Evolutionary conservation across 2,797 vertebrate species (phyloP).

Genomic region (Macropus fuliginosus): DNA sequence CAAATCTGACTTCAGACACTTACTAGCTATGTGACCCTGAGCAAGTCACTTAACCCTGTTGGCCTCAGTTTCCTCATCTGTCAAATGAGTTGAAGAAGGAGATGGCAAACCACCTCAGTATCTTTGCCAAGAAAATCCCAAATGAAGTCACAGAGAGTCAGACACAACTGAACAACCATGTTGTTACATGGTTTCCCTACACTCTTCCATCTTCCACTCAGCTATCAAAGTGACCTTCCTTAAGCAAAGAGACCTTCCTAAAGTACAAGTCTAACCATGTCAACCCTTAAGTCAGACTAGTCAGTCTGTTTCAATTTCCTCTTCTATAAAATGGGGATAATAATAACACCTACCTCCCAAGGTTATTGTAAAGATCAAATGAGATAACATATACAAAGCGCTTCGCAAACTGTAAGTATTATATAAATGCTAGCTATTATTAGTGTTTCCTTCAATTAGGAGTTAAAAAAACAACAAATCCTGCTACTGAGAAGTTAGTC

Average conservation of each 20-base stretch:
- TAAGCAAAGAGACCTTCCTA: background rate
- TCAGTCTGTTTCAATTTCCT: background rate
- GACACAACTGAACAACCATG: too few species aligned
- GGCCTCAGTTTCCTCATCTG: background rate
- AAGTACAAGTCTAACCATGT: background rate
- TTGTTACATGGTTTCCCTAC: background rate
- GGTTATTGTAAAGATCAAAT: background rate
- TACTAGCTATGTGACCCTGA: background rate
- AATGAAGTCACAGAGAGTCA: too few species aligned
- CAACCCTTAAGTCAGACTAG: background rate
- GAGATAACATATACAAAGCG: background rate
- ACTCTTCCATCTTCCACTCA: background rate
- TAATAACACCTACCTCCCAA: background rate
- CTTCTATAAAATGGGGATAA: background rate
- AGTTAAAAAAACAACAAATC: background rate
- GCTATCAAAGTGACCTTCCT: background rate
- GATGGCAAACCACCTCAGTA: background rate
- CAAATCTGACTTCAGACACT: background rate
- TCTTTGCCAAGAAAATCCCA: background rate
- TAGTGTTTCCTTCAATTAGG: background rate
- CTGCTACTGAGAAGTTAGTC: background rate
- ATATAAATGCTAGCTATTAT: background rate
- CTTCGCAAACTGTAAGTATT: background rate
- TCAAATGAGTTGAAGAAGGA: background rate
- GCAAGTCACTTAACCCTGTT: background rate